These are phyloP conservation scores for Bradypodion pumilum DNA, from an alignment of 2,797 vertebrate genomes.

Conservation along the genomic window DNA sequence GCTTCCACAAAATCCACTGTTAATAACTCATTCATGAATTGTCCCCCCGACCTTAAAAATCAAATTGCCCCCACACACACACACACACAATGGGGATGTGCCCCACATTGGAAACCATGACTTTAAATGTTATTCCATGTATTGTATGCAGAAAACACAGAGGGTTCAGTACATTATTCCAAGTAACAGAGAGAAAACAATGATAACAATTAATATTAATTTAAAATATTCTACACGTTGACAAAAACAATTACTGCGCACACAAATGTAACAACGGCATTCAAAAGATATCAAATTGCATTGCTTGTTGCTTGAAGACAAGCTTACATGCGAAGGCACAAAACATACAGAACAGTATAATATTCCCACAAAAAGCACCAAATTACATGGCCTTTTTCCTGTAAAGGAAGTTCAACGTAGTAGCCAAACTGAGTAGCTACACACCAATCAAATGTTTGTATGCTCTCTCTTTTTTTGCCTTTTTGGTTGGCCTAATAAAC, in stretches of 20 bases:
- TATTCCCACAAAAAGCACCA: too few relatives aligned
- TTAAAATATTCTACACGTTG: neutral
- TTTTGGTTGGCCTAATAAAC: too few relatives aligned
- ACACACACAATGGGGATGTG: too few relatives aligned
- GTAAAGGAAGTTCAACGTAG: neutral
- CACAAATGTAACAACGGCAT: neutral
- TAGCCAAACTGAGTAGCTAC: neutral
- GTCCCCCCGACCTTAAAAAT: too few relatives aligned
- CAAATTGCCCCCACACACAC: too few relatives aligned
- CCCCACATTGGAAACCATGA: too few relatives aligned
- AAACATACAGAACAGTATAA: neutral
- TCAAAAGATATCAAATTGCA: neutral
- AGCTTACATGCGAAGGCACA: too few relatives aligned
- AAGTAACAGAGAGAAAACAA: neutral
- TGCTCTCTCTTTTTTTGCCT: too few relatives aligned
- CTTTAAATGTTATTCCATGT: neutral
- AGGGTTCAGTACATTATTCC: neutral
- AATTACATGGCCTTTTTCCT: slow-evolving; percentile 1
- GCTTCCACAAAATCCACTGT: too few relatives aligned
- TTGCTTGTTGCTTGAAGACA: neutral
- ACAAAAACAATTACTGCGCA: too few relatives aligned
- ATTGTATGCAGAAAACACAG: neutral
- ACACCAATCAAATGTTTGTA: too few relatives aligned
- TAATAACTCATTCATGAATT: too few relatives aligned
- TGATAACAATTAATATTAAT: neutral